Conservation (phyloP, 2,797 vertebrate species). For the Pipistrellus pipistrellus region DNA sequence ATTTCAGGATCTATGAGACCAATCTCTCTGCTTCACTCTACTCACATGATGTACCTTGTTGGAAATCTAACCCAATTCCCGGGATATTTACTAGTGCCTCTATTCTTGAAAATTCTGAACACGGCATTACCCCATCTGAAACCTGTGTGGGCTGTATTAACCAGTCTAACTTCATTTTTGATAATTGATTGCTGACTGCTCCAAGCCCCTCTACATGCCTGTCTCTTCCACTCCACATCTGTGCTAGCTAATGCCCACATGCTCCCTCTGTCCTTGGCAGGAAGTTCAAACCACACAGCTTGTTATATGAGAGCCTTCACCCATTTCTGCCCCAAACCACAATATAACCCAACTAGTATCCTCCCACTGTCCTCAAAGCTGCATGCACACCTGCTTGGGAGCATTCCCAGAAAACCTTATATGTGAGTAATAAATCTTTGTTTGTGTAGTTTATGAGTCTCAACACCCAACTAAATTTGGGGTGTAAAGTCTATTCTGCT, state of each 20-base stretch:
- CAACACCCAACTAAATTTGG: neutral
- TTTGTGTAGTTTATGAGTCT: neutral
- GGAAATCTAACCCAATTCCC: neutral
- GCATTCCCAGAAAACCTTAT: neutral
- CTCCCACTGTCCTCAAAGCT: too few species aligned
- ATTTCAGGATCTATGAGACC: neutral
- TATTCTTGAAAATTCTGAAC: neutral
- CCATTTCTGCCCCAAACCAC: neutral
- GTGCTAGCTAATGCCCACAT: too few species aligned
- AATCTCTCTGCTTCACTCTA: neutral
- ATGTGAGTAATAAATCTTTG: neutral
- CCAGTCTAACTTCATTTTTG: neutral
- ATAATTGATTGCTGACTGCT: neutral
- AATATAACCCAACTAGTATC: rapidly evolving
- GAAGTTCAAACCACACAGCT: neutral
- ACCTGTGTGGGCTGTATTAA: neutral
- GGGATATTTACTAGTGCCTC: neutral
- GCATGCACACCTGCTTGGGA: neutral
- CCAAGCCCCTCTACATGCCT: neutral
- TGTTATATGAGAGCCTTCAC: neutral
- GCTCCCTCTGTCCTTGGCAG: neutral
- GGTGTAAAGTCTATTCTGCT: neutral
- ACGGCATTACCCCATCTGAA: neutral
- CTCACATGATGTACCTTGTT: neutral
- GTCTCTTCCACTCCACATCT: neutral